Evolutionary conservation across 2,888 invertebrate genomes (phyloP).

Genomic region (Coelogynopora nodosa): DNA sequence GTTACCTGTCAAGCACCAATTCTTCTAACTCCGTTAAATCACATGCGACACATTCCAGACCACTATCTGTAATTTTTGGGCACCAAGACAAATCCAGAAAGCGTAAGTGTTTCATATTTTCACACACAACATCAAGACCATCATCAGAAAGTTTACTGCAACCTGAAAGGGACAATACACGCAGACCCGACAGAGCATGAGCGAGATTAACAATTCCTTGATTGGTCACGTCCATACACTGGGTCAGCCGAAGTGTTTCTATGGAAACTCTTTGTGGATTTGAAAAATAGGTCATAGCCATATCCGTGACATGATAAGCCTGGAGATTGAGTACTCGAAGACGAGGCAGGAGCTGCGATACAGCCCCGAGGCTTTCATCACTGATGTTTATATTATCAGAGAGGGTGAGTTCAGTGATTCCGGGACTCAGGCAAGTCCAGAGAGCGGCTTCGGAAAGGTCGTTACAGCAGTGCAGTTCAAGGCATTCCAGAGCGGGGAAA

Average conservation of each 20-base stretch:
- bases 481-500: slow-evolving; percentile 77
- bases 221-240: slow-evolving; percentile 95
- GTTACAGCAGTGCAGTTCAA: slow-evolving; percentile 90
- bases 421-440: slow-evolving; percentile 87
- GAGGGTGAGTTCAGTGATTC: slow-evolving; percentile 84
- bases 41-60: slow-evolving; percentile 92
- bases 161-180: slow-evolving; percentile 84
- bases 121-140: slow-evolving; percentile 87
- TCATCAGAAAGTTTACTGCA: slow-evolving; percentile 95
- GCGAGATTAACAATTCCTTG: slow-evolving; percentile 93
- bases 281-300: slow-evolving; percentile 86
- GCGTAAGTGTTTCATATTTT: slow-evolving; percentile 83
- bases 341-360: slow-evolving; percentile 86
- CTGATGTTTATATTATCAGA: slow-evolving; percentile 96
- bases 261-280: slow-evolving; percentile 85
- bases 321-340: slow-evolving; percentile 84
- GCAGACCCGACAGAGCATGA: slow-evolving; percentile 86
- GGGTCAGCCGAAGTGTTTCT: slow-evolving; percentile 80
- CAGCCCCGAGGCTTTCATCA: slow-evolving; percentile 90
- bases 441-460: slow-evolving; percentile 91
- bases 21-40: slow-evolving; percentile 88
- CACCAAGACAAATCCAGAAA: slow-evolving; percentile 91
- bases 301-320: slow-evolving; percentile 94
- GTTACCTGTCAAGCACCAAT: slow-evolving; percentile 84
- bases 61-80: slow-evolving; percentile 87